A percentile compares a stretch with the other conserved stretches of the same genome.
phyloP scores from a whole-genome alignment of 1,140 invertebrate species.

The Bursaphelenchus mucronatus region DNA sequence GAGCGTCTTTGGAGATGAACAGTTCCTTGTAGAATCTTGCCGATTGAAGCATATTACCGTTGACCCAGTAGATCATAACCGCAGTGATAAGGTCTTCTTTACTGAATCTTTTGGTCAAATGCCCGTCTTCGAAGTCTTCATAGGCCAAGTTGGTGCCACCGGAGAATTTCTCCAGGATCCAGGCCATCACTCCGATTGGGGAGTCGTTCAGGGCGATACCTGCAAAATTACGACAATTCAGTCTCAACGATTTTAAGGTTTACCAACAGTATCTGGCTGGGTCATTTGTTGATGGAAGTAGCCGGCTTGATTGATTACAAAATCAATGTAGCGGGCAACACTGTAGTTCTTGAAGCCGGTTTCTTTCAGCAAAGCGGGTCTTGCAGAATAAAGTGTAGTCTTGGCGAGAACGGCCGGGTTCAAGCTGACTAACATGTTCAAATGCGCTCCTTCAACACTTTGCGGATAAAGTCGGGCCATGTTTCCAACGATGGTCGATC shows the following conservation, averaged over 20 bases:
- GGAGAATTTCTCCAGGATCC: constrained; percentile 80
- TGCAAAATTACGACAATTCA: constrained; percentile 14
- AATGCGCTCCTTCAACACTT: constrained; percentile 69
- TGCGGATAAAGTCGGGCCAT: constrained; percentile 71
- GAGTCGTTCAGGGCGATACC: constrained; percentile 59
- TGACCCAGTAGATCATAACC: constrained; percentile 79
- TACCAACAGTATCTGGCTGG: constrained; percentile 79
- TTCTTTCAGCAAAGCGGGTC: constrained; percentile 66
- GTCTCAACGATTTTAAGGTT: constrained; percentile 47
- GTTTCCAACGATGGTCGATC: constrained; percentile 56
- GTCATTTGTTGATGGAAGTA: constrained; percentile 75
- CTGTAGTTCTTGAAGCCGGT: constrained; percentile 67
- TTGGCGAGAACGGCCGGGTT: constrained; percentile 64
- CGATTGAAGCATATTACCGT: constrained; percentile 39
- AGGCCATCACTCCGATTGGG: constrained; percentile 73
- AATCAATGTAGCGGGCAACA: constrained; percentile 62
- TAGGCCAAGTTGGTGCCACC: constrained; percentile 68
- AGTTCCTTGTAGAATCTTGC: constrained; percentile 38
- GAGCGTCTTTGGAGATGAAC: background rate
- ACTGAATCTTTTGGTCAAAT: constrained; percentile 67
- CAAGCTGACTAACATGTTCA: constrained; percentile 67
- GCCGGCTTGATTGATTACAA: constrained; percentile 70
- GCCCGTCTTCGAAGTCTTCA: constrained; percentile 68
- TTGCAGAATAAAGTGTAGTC: constrained; percentile 61
- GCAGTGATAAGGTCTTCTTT: constrained; percentile 78